Conservation (phyloP, 2,113 vertebrate species). For the Promerops cafer region DNA sequence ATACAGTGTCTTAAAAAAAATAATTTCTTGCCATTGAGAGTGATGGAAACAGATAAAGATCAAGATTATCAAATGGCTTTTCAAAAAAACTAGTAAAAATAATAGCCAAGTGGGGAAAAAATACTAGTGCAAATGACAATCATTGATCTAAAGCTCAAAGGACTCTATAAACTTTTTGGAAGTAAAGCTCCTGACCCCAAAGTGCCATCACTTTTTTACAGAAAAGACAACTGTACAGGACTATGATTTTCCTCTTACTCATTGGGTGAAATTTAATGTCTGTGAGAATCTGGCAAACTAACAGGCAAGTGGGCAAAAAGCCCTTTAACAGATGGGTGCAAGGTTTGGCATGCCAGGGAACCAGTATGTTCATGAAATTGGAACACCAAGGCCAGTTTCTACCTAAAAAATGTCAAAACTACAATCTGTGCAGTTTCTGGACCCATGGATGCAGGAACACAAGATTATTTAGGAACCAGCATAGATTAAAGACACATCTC, state of each 20-base stretch:
- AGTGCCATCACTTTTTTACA: neutral
- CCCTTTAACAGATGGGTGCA: conserved; percentile 63
- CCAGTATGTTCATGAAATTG: conserved; percentile 35
- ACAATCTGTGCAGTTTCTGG: conserved; percentile 52
- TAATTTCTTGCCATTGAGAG: neutral
- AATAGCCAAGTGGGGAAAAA: neutral
- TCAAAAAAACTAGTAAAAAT: neutral
- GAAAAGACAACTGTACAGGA: neutral
- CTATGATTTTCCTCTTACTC: neutral
- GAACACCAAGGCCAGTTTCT: conserved; percentile 39
- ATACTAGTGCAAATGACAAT: neutral
- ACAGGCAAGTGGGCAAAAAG: conserved; percentile 37
- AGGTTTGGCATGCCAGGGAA: conserved; percentile 35
- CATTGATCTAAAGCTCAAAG: neutral
- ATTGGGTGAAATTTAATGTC: conserved; percentile 25
- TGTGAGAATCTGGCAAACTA: conserved; percentile 44
- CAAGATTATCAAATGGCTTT: neutral
- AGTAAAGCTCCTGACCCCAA: neutral
- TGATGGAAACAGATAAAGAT: neutral
- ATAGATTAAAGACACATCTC: neutral
- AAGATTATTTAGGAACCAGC: conserved; percentile 20
- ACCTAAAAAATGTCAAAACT: conserved; percentile 59
- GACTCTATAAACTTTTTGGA: neutral
- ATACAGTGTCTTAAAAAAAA: neutral
- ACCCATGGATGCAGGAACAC: neutral